A percentile compares a stretch with the other conserved stretches of the same genome.
These are phyloP conservation scores for Trachymyrmex septentrionalis DNA, from an alignment of 1,140 invertebrate genomes.

Conservation along the genomic window DNA sequence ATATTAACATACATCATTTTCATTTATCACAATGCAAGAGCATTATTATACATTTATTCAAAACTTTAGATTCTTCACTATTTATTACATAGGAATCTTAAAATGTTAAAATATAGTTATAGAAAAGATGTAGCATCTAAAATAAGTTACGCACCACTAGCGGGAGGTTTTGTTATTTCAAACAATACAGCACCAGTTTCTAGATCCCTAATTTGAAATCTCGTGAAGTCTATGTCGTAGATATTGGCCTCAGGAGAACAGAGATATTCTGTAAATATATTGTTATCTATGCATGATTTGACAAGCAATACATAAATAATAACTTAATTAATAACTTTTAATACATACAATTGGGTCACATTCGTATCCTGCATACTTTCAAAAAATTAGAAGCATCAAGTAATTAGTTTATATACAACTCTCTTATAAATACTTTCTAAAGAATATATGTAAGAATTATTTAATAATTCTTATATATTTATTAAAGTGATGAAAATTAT, in stretches of 20 bases:
- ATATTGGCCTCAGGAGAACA: conserved; percentile 98
- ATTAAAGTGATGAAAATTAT: too few species aligned
- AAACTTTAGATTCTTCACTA: not conserved
- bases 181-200: conserved; percentile 97
- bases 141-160: conserved; percentile 78
- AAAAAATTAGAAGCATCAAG: too few species aligned
- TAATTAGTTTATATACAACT: too few species aligned
- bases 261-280: conserved; percentile 91
- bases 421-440: too few species aligned
- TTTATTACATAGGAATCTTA: too few species aligned
- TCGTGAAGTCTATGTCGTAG: conserved; percentile 99
- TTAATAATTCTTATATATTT: too few species aligned
- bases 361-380: too few species aligned
- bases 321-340: too few species aligned
- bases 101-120: not conserved
- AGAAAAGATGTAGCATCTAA: not conserved
- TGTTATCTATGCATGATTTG: not conserved
- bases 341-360: too few species aligned
- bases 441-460: too few species aligned
- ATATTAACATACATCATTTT: too few species aligned
- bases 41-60: not conserved
- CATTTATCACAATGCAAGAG: not conserved
- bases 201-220: conserved; percentile 98
- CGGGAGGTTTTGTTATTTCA: conserved; percentile 98
- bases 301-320: not conserved